Conservation (phyloP, 2,113 vertebrate species). For the Anser brachyrhynchus region DNA sequence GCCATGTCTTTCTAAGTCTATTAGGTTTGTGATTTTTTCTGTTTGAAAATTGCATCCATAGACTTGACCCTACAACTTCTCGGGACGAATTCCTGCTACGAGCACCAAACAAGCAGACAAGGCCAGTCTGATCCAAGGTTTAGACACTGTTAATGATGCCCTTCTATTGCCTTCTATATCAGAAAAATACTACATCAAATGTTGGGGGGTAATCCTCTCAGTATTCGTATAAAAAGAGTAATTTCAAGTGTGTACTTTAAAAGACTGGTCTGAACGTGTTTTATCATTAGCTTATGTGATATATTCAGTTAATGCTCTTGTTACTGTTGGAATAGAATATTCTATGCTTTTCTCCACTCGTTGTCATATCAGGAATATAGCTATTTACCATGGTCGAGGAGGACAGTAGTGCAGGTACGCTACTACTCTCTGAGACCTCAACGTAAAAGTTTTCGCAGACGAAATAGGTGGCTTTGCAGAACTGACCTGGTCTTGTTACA, state of each 20-base stretch:
- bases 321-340: neutral
- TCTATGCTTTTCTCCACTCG: accelerated
- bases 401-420: neutral
- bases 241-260: neutral
- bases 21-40: neutral
- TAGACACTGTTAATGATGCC: neutral
- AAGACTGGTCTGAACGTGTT: neutral
- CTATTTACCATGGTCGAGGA: neutral
- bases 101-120: neutral
- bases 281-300: neutral
- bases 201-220: neutral
- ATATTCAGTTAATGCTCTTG: neutral
- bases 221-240: neutral
- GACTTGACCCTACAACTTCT: neutral
- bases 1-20: neutral
- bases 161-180: neutral
- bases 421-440: neutral
- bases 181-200: neutral
- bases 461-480: neutral
- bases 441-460: neutral
- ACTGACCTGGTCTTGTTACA: neutral
- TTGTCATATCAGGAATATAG: neutral
- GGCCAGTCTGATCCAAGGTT: neutral
- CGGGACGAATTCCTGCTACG: neutral
- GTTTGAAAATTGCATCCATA: neutral